Base-by-base conservation (phyloP, 2,888 invertebrate genomes). In the Xestia sexstrigata region DNA sequence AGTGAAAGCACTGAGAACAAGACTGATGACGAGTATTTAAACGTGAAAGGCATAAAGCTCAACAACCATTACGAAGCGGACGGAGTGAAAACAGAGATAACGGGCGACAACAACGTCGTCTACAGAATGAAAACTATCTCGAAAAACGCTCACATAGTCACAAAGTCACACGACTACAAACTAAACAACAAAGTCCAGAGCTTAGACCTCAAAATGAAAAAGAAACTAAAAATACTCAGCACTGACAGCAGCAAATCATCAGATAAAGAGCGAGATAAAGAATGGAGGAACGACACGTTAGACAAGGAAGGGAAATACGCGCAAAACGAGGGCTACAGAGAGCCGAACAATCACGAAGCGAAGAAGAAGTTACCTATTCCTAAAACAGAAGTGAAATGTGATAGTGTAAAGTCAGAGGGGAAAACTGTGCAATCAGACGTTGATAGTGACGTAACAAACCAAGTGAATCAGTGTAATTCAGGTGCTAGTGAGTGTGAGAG, bases 281-380 rank as follows among this genome's bases (percentile, higher is more conserved):
- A 97, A 88, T 97, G 97, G 93, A 96, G 97, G 90, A 97, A 97
- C 91, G 97, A 97, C 89, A 92, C 96, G 83, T 93, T 97, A 84
- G 96, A 97, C 78, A 97, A 97, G 76, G 97, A 97, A 79, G 97
- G 97, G 66, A 95, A 96, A 80, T 96, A 96, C 88, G 96, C 96
- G 78, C 96, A 96, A 87, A 96, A 96, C 86, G 97, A 96, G 82
- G 97, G 96, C 76, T 97, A 96, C 92, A 95, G 97, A 96, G 97
- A 96, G 94, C 89, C 90, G 11, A 95, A 95, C 89, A 96, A 96
- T 78, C 95, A 95, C 79, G 95, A 95, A 20, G 93, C 85, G 70
- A 97, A 97, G 91, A 95, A 96, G 89, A 97, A 97, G 93, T 92
- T 96, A 91, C 95, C 96, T 78, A 90, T 91, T 89, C 86, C 93